These are phyloP conservation scores for Pachymerium ferrugineum DNA, from an alignment of 2,888 invertebrate genomes.

Conservation along the genomic window DNA sequence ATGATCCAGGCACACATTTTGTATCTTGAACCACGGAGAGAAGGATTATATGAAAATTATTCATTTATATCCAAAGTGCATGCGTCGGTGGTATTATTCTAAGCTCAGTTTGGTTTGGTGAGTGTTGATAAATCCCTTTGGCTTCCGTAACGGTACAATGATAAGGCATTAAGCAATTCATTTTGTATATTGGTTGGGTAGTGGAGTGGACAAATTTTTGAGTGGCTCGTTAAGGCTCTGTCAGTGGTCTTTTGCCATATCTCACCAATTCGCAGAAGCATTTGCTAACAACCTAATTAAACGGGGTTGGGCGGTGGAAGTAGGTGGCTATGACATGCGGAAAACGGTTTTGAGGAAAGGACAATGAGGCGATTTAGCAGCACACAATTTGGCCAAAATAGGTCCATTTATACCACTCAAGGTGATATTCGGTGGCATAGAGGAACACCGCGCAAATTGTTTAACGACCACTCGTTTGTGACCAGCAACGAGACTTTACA, in stretches of 20 bases:
- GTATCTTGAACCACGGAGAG: background rate
- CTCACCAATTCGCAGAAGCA: constrained; percentile 19
- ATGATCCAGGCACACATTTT: background rate
- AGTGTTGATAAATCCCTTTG: constrained; percentile 21
- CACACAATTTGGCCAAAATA: constrained; percentile 24
- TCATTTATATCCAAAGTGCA: constrained; percentile 2
- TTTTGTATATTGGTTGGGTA: background rate
- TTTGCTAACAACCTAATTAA: constrained; percentile 25
- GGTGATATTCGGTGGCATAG: constrained; percentile 27
- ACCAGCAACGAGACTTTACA: constrained; percentile 23
- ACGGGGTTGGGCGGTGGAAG: constrained; percentile 24
- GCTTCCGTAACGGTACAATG: background rate
- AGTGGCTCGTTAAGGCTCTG: constrained; percentile 11
- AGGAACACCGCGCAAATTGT: constrained; percentile 27
- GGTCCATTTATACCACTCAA: constrained; percentile 27
- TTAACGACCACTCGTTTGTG: constrained; percentile 27
- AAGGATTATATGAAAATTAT: constrained; percentile 16
- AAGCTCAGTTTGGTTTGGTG: background rate
- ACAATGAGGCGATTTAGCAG: constrained; percentile 27
- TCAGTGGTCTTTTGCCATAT: constrained; percentile 15
- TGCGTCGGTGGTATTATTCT: background rate
- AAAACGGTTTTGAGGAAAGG: constrained; percentile 25
- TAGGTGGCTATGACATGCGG: constrained; percentile 27
- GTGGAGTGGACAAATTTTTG: constrained; percentile 17
- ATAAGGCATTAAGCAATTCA: constrained; percentile 2